Evolutionary conservation across 2,888 invertebrate species (phyloP).

Genomic region (Homarus gammarus): DNA sequence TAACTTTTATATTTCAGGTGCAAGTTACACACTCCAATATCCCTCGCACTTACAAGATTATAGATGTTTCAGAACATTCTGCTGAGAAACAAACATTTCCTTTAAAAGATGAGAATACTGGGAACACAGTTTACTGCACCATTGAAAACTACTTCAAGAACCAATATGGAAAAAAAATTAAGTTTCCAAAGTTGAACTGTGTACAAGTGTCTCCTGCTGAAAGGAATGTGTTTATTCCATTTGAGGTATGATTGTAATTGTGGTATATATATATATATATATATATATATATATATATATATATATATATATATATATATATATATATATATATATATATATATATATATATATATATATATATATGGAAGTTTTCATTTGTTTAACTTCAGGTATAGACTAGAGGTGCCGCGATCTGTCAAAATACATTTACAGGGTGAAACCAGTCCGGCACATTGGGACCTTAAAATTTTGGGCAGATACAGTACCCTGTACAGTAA

Average conservation of each 20-base stretch:
- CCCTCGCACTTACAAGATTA: not conserved
- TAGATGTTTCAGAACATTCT: constrained; percentile 20
- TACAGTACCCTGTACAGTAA: too few species aligned
- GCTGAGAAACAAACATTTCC: constrained; percentile 4
- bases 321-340: too few species aligned
- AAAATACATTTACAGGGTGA: too few species aligned
- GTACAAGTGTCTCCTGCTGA: constrained; percentile 87
- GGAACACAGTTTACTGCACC: not conserved
- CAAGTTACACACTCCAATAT: constrained; percentile 15
- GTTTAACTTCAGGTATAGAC: too few species aligned
- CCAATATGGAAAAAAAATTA: constrained; percentile 82
- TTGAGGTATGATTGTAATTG: constrained; percentile 56
- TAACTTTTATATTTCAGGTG: constrained; percentile 38
- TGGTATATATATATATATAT: too few species aligned
- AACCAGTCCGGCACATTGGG: too few species aligned
- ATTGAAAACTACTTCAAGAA: constrained; percentile 81
- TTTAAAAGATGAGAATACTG: constrained; percentile 12
- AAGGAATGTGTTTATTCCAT: constrained; percentile 80
- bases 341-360: too few species aligned
- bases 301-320: too few species aligned
- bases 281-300: too few species aligned
- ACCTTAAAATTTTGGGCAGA: too few species aligned
- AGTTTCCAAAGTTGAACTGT: constrained; percentile 88
- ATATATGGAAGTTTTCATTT: too few species aligned
- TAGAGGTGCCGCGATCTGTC: too few species aligned